Evolutionary conservation across 2,797 vertebrate species (phyloP).

Genomic region (Anniella stebbinsi): DNA sequence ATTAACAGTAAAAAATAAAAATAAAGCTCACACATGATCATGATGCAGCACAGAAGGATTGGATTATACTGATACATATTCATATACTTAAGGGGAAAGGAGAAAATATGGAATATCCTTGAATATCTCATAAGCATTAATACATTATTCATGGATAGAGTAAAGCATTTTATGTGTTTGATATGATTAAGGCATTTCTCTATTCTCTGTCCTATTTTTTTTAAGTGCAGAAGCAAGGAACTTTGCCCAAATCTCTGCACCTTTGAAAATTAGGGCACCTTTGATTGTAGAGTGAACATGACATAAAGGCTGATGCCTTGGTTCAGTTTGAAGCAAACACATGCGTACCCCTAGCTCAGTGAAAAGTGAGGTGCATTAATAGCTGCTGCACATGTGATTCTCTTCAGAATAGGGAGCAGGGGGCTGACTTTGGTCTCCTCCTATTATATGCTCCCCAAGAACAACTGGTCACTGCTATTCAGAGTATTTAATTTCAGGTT

Average conservation of each 20-base stretch:
- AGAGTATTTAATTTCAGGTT: not conserved
- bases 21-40: not conserved
- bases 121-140: not conserved
- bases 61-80: not conserved
- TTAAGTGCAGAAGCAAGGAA: not conserved
- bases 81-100: not conserved
- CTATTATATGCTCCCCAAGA: not conserved
- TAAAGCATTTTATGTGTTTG: not conserved
- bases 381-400: not conserved
- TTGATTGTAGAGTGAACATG: not conserved
- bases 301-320: not conserved
- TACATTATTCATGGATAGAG: constrained; percentile 2
- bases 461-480: not conserved
- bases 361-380: not conserved
- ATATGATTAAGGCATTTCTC: not conserved
- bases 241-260: not conserved
- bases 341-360: not conserved
- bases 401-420: not conserved
- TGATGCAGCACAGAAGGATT: not conserved
- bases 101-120: constrained; percentile 2
- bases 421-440: not conserved
- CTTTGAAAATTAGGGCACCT: not conserved
- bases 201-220: not conserved
- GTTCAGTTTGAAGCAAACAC: not conserved
- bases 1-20: not conserved